phyloP scores from a whole-genome alignment of 2,797 vertebrate genomes.

The Rhadinocentrus ornatus region DNA sequence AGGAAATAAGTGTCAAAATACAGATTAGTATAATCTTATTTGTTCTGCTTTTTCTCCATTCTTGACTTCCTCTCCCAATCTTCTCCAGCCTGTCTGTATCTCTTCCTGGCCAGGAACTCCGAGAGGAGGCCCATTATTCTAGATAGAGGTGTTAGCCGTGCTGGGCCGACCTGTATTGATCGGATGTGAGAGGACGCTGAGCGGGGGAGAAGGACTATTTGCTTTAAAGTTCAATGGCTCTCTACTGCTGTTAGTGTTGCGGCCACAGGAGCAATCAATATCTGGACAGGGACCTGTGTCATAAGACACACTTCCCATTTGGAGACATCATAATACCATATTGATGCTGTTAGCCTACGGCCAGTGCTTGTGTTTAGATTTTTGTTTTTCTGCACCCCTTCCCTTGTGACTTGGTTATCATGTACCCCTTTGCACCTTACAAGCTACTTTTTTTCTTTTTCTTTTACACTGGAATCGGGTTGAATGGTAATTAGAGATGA shows the following conservation, averaged over 20 bases:
- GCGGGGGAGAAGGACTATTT: constrained; percentile 83
- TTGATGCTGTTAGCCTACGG: constrained; percentile 71
- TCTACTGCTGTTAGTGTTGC: constrained; percentile 80
- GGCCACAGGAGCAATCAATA: constrained; percentile 77
- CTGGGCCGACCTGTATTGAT: constrained; percentile 73
- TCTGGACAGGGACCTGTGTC: constrained; percentile 80
- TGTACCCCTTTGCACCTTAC: constrained; percentile 72
- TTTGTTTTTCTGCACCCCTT: constrained; percentile 36
- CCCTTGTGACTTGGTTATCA: constrained; percentile 64
- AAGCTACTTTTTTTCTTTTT: constrained; percentile 66
- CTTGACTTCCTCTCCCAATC: constrained; percentile 14
- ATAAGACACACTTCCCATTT: constrained; percentile 82
- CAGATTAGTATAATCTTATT: neutral
- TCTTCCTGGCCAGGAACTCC: constrained; percentile 70
- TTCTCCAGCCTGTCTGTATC: constrained; percentile 39
- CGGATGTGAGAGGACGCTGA: constrained; percentile 74
- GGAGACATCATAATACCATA: constrained; percentile 83
- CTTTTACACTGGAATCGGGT: constrained; percentile 74
- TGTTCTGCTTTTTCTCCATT: constrained; percentile 6
- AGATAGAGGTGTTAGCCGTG: constrained; percentile 78
- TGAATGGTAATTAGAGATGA: constrained; percentile 83
- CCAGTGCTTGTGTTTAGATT: constrained; percentile 64
- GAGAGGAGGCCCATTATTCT: constrained; percentile 70
- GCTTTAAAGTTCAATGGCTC: constrained; percentile 84
- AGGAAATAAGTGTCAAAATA: neutral